These are phyloP conservation scores for Mizuhopecten yessoensis DNA, from an alignment of 1,140 invertebrate genomes.

Conservation along the genomic window DNA sequence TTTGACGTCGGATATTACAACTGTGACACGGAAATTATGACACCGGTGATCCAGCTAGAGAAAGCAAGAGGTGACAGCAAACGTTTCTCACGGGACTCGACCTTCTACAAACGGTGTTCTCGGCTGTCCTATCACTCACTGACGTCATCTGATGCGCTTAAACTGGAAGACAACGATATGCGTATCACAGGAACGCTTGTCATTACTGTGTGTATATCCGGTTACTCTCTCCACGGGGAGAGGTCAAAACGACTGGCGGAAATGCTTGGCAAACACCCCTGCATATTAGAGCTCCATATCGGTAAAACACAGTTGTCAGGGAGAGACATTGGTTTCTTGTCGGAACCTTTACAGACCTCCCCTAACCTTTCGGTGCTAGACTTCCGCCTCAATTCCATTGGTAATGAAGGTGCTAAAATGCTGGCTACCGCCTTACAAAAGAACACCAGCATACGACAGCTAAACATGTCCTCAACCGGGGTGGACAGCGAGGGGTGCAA, in stretches of 20 bases:
- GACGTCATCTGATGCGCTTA: slow-evolving; percentile 58
- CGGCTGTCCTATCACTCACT: slow-evolving; percentile 70
- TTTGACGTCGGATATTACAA: slow-evolving; percentile 78
- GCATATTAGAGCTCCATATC: slow-evolving; percentile 76
- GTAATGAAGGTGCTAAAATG: slow-evolving; percentile 71
- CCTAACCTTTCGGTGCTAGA: slow-evolving; percentile 73
- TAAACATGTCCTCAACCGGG: slow-evolving; percentile 79
- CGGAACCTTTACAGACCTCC: slow-evolving; percentile 69
- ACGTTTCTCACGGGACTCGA: slow-evolving; percentile 68
- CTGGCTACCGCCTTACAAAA: slow-evolving; percentile 71
- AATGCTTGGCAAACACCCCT: slow-evolving; percentile 70
- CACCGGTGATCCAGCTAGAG: slow-evolving; percentile 78
- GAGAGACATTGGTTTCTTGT: slow-evolving; percentile 71
- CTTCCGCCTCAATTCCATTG: slow-evolving; percentile 78
- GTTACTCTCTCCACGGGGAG: slow-evolving; percentile 72
- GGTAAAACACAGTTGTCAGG: slow-evolving; percentile 78
- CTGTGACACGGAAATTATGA: slow-evolving; percentile 70
- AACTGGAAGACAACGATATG: slow-evolving; percentile 65
- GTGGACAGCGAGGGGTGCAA: slow-evolving; percentile 73
- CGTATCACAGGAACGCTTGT: slow-evolving; percentile 67
- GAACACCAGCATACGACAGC: slow-evolving; percentile 71
- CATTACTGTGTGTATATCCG: slow-evolving; percentile 77
- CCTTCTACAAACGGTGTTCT: slow-evolving; percentile 71
- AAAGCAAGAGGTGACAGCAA: slow-evolving; percentile 68
- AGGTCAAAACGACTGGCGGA: slow-evolving; percentile 69